Conservation (phyloP, 2,797 vertebrate species). For the Mycteria americana region DNA sequence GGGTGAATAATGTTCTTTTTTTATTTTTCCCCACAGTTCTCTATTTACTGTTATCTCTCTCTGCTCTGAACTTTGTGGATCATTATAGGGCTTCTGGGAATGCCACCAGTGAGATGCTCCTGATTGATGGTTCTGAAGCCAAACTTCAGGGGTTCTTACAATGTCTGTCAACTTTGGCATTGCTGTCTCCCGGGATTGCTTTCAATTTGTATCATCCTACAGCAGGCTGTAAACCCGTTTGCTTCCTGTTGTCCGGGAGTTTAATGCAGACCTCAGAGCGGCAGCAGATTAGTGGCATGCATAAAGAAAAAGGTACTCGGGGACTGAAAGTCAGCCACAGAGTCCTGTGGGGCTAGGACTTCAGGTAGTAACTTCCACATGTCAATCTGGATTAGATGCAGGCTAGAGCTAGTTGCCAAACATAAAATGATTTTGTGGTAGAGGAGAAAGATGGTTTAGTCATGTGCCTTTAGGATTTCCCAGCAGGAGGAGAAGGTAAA, state of each 20-base stretch:
- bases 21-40: not conserved
- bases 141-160: constrained; percentile 46
- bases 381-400: constrained; percentile 53
- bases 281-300: constrained; percentile 9
- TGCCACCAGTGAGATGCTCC: not conserved
- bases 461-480: constrained; percentile 34
- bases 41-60: constrained; percentile 31
- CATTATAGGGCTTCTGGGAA: constrained; percentile 64
- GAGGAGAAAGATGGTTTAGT: constrained; percentile 3
- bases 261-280: constrained; percentile 53
- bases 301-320: not conserved
- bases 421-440: constrained; percentile 43
- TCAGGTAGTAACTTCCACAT: constrained; percentile 6
- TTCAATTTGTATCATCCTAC: constrained; percentile 46
- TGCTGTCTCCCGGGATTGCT: constrained; percentile 49
- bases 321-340: not conserved
- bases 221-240: constrained; percentile 33
- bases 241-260: constrained; percentile 50
- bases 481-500: constrained; percentile 26
- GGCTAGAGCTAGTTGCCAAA: constrained; percentile 1
- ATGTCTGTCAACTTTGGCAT: constrained; percentile 27
- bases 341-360: constrained; percentile 19
- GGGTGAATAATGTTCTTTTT: not conserved
- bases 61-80: constrained; percentile 56
- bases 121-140: constrained; percentile 59